These are phyloP conservation scores for Scolopax bukidnonensis DNA, from an alignment of 2,797 vertebrate species.

Conservation along the genomic window DNA sequence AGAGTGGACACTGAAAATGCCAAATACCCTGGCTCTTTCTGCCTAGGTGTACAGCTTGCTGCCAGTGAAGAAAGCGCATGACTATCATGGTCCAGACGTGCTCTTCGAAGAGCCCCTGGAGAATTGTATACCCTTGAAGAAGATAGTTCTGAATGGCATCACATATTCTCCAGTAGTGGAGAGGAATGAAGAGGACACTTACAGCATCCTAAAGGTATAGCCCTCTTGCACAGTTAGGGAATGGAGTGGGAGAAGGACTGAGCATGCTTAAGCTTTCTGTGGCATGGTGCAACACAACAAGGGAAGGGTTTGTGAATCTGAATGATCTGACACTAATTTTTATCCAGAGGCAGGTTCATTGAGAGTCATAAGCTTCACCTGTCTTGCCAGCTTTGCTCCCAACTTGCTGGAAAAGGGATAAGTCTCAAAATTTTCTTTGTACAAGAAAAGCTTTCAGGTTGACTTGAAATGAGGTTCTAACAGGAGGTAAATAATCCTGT, in stretches of 20 bases:
- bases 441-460: background rate
- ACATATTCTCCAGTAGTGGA: conserved; percentile 18
- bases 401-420: background rate
- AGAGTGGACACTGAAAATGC: background rate
- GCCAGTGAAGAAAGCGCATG: conserved; percentile 54
- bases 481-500: background rate
- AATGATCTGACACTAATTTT: background rate
- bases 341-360: background rate
- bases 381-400: background rate
- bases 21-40: background rate
- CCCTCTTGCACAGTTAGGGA: background rate
- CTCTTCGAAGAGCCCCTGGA: background rate
- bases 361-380: background rate
- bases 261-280: conserved; percentile 3
- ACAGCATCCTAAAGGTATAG: conserved; percentile 48
- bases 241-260: background rate
- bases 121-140: rapidly evolving
- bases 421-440: background rate
- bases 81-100: background rate
- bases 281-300: background rate
- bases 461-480: background rate
- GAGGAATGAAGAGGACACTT: background rate
- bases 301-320: background rate
- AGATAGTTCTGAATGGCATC: conserved; percentile 43
- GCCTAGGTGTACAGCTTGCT: conserved; percentile 74